Base-by-base conservation (phyloP, 2,888 invertebrate genomes). In the Digitonthophagus gazella region DNA sequence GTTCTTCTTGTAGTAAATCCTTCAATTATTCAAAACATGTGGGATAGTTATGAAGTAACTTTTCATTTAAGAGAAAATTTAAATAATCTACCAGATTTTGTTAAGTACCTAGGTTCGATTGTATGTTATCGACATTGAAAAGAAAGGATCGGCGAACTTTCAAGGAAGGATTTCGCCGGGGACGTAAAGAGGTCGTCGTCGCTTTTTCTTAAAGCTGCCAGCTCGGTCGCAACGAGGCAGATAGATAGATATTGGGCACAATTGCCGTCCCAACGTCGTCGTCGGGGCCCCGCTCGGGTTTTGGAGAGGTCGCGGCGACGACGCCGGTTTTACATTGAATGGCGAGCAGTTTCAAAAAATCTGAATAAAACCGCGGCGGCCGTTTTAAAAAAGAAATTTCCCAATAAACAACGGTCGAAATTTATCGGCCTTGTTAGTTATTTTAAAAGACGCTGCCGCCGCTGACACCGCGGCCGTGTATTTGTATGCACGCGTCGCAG, bases 391-490 rank as follows among this genome's bases (percentile, higher is more conserved):
- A 61, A 61, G 69, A 72, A 74, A 74, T 72, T 71, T 71, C 69
- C 72, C 71, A 75, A 74, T 76, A 75, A 75, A 73, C 72, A 72
- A 64, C 67, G 54, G n/a, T 68, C 67, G 69, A 74, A 74, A 75
- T 77, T 76, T 77, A 77, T 77, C 66, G 73, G 58, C 67, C 75
- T 76, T 73, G 76, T 76, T 76, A 76, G 75, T 75, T 76, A 75
- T 76, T 77, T 77, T 73, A 71, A 73, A 71, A 70, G 72, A 71
- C 71, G 69, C 69, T 63, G 69, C 55, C 71, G 71, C 28, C 28
- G 28, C 28, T 44, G 28, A 44, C 28, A 44, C 28, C 28, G 28
- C 18, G 18, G 18, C 61, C 61, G 20, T 20, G 61, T 61, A 61
- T 61, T 61, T 61, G 61, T 61, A 61, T 61, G 61, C 61, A 20